These are phyloP conservation scores for Lacanobia wlatinum DNA, from an alignment of 2,888 invertebrate species.

Conservation along the genomic window DNA sequence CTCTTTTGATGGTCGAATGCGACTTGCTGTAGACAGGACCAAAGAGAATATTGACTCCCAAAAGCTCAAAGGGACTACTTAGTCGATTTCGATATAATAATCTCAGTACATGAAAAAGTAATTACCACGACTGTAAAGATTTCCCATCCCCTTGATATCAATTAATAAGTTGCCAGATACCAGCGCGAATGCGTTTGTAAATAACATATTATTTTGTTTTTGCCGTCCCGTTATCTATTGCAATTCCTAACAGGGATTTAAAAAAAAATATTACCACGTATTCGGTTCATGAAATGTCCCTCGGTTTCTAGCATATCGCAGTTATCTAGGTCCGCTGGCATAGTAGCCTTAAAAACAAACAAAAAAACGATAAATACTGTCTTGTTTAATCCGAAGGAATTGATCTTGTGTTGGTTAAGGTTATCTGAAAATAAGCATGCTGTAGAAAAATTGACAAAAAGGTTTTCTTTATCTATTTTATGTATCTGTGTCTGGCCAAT, in stretches of 20 bases:
- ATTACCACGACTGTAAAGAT: too few relatives aligned
- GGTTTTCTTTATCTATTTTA: not conserved
- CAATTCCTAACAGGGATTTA: too few relatives aligned
- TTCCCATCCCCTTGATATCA: too few relatives aligned
- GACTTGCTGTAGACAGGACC: conserved; percentile 50
- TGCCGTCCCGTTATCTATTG: too few relatives aligned
- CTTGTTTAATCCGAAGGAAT: too few relatives aligned
- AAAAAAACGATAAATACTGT: not conserved
- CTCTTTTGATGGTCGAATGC: conserved; percentile 35
- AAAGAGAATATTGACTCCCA: not conserved
- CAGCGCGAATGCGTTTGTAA: too few relatives aligned
- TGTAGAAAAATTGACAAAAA: not conserved
- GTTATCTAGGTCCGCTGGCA: conserved; percentile 51
- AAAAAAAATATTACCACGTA: conserved; percentile 44
- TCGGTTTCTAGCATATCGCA: conserved; percentile 61
- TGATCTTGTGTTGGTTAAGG: too few relatives aligned
- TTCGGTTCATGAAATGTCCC: conserved; percentile 52
- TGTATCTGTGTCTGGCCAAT: not conserved
- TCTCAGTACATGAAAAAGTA: too few relatives aligned
- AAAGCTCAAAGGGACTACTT: not conserved
- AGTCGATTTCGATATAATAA: too few relatives aligned
- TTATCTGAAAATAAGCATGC: not conserved
- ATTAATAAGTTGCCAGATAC: too few relatives aligned
- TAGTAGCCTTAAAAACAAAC: conserved; percentile 26
- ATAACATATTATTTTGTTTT: too few relatives aligned